Evolutionary conservation across 2,888 invertebrate species (phyloP).

Genomic region (Andrena camellia): DNA sequence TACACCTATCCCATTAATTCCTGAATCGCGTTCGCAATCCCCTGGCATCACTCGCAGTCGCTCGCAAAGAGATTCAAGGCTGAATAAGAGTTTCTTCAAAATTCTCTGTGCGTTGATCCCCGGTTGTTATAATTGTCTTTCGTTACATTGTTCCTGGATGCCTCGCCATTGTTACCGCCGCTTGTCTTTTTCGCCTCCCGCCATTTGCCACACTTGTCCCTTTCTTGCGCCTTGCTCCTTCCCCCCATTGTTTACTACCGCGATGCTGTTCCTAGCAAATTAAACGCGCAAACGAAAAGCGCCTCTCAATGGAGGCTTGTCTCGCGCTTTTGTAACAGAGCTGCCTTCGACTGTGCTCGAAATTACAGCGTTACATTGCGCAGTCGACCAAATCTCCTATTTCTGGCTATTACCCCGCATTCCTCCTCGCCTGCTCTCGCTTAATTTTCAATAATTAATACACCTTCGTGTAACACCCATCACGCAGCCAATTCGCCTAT

Average conservation of each 20-base stretch:
- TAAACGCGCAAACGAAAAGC: not conserved
- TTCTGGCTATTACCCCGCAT: constrained; percentile 3
- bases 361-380: constrained; percentile 43
- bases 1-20: constrained; percentile 20
- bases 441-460: constrained; percentile 40
- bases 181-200: not conserved
- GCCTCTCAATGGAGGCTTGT: not conserved
- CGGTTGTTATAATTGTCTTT: not conserved
- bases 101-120: constrained; percentile 1
- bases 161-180: not conserved
- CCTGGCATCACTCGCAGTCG: not conserved
- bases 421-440: constrained; percentile 36
- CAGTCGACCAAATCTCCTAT: constrained; percentile 43
- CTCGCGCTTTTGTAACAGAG: constrained; percentile 25
- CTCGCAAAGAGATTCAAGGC: not conserved
- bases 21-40: not conserved
- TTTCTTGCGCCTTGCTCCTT: not conserved
- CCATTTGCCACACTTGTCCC: not conserved
- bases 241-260: not conserved
- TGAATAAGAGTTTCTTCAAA: not conserved
- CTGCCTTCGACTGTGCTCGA: constrained; percentile 32
- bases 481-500: no score
- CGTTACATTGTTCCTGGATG: not conserved
- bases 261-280: not conserved
- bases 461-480: no score